A percentile compares a stretch with the other conserved stretches of the same genome.
Conservation (phyloP, 2,797 vertebrate species). For the Mycteria americana region DNA sequence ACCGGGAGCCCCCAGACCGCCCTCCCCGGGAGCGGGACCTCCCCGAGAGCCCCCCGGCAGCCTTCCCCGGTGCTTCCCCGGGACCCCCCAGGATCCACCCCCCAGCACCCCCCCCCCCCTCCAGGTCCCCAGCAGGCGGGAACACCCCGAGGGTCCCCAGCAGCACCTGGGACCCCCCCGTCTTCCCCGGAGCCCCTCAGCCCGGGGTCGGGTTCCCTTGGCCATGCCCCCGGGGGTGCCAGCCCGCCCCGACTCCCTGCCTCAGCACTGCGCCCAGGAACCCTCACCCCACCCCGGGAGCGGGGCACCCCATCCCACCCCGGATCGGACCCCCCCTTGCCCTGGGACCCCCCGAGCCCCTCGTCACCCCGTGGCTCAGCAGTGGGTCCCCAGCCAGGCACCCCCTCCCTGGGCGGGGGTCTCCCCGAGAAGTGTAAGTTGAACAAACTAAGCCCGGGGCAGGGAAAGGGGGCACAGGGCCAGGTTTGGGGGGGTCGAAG, state of each 20-base stretch:
- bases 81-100: not conserved
- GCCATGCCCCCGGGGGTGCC: not conserved
- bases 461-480: not conserved
- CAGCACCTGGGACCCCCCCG: not conserved
- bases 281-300: not conserved
- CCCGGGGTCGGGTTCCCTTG: too few species aligned
- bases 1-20: not conserved
- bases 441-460: not conserved
- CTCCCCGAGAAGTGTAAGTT: not conserved
- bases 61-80: not conserved
- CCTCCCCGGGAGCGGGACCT: not conserved
- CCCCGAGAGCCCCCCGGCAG: not conserved
- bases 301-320: not conserved
- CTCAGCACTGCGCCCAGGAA: too few species aligned
- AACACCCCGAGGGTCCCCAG: not conserved
- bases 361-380: not conserved
- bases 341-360: fast-evolving
- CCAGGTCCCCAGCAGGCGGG: too few species aligned
- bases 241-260: too few species aligned
- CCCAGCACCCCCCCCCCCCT: too few species aligned
- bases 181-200: not conserved
- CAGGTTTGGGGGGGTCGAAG: not conserved
- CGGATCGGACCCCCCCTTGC: not conserved
- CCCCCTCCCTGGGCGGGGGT: not conserved
- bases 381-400: not conserved